phyloP scores from a whole-genome alignment of 2,113 vertebrate species.

The Heloderma charlesbogerti region DNA sequence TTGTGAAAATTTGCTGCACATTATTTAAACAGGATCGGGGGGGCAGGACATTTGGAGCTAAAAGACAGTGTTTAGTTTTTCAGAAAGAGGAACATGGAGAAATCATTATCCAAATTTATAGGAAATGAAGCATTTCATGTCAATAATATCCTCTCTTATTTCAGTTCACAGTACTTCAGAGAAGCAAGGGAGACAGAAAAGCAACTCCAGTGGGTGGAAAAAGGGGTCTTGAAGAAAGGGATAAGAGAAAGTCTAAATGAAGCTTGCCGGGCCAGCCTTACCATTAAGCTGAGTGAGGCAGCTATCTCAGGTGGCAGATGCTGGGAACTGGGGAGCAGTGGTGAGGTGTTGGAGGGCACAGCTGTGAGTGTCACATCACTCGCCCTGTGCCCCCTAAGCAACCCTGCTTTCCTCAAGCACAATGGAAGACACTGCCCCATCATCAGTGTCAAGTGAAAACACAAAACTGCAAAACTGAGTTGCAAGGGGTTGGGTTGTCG shows the following conservation, averaged over 20 bases:
- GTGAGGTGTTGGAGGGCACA: background rate
- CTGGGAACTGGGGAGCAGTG: background rate
- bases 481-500: too few relatives aligned
- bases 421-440: background rate
- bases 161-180: background rate
- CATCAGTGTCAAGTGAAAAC: background rate
- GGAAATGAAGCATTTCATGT: background rate
- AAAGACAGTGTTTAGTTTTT: background rate
- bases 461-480: too few relatives aligned
- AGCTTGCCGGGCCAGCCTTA: background rate
- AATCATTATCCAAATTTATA: background rate
- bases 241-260: background rate
- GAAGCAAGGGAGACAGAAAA: background rate
- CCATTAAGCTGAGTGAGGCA: too few relatives aligned
- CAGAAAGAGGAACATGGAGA: rapidly evolving
- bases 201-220: background rate
- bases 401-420: background rate
- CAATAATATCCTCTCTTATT: background rate
- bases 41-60: background rate
- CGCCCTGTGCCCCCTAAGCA: background rate
- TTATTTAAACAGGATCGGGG: background rate
- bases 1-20: background rate
- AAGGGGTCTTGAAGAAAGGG: background rate
- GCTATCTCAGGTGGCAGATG: background rate
- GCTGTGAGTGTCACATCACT: background rate